These are phyloP conservation scores for Lycia hirtaria DNA, from an alignment of 2,888 invertebrate species.

Conservation along the genomic window DNA sequence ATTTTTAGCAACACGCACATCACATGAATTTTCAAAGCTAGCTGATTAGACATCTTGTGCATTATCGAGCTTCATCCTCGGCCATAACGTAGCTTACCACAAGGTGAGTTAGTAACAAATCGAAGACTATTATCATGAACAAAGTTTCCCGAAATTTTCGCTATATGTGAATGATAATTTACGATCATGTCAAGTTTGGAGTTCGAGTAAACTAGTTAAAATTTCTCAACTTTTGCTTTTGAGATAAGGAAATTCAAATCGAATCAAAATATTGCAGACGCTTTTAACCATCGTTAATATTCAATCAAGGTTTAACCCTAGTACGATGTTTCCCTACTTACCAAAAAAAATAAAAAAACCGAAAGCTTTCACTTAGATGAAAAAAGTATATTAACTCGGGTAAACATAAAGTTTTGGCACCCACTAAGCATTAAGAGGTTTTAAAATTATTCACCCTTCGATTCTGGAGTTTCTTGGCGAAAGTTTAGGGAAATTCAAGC, in stretches of 20 bases:
- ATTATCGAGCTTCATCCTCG: too few relatives aligned
- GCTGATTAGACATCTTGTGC: too few relatives aligned
- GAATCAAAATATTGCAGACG: slow-evolving; percentile 38
- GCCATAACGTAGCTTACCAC: too few relatives aligned
- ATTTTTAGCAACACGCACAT: too few relatives aligned
- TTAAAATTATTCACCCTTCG: slow-evolving; percentile 85
- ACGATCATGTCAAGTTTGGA: too few relatives aligned
- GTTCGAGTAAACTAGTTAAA: too few relatives aligned
- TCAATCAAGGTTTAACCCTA: slow-evolving; percentile 52
- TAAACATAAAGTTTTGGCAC: slow-evolving; percentile 76
- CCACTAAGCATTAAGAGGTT: slow-evolving; percentile 78
- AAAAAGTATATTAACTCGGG: slow-evolving; percentile 56
- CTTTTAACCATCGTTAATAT: slow-evolving; percentile 50
- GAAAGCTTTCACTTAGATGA: slow-evolving; percentile 62
- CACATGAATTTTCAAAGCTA: too few relatives aligned
- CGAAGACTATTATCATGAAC: too few relatives aligned
- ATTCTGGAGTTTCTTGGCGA: slow-evolving; percentile 68
- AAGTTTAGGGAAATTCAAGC: slow-evolving; percentile 74
- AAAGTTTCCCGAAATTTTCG: too few relatives aligned
- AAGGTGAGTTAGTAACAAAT: too few relatives aligned
- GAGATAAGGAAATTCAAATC: slow-evolving; percentile 31
- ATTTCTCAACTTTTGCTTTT: too few relatives aligned
- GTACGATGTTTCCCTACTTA: slow-evolving; percentile 50
- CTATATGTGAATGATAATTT: too few relatives aligned
- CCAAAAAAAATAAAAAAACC: slow-evolving; percentile 47